These are phyloP conservation scores for Cacatua alba DNA, from an alignment of 2,113 vertebrate genomes.

Conservation along the genomic window DNA sequence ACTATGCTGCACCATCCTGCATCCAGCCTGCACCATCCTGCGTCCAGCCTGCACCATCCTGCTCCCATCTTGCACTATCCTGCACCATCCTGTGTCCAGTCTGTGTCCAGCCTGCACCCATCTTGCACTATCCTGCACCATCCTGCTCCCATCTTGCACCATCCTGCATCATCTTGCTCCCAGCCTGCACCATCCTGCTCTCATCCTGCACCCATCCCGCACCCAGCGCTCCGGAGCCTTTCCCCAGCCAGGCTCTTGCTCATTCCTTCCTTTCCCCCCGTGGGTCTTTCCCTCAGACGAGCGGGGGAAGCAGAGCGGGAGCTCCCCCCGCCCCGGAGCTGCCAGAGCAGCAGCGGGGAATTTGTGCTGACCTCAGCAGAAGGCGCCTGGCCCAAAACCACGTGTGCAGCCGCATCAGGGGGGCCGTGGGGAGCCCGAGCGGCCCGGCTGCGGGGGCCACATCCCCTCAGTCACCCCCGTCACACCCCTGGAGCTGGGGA, in stretches of 20 bases:
- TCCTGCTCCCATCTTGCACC: too few species aligned
- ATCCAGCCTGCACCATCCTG: not conserved
- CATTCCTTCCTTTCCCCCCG: not conserved
- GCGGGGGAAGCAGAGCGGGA: not conserved
- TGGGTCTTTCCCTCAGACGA: not conserved
- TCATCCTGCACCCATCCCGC: too few species aligned
- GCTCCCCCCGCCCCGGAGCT: not conserved
- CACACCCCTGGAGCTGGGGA: not conserved
- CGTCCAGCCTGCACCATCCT: too few species aligned
- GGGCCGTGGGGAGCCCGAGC: not conserved
- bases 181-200: too few species aligned
- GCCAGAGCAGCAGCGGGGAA: conserved; percentile 50
- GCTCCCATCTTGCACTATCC: too few species aligned
- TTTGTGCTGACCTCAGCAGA: conserved; percentile 64
- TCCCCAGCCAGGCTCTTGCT: not conserved
- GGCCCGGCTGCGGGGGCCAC: not conserved
- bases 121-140: too few species aligned
- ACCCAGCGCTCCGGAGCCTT: not conserved
- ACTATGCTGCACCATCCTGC: too few species aligned
- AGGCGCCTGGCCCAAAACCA: not conserved
- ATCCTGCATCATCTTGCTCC: too few species aligned
- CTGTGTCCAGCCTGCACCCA: too few species aligned
- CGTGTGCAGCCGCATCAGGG: not conserved
- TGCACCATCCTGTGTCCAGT: too few species aligned
- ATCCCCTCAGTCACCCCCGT: not conserved